Base-by-base conservation (phyloP, 2,113 vertebrate genomes). In the Sapajus apella region DNA sequence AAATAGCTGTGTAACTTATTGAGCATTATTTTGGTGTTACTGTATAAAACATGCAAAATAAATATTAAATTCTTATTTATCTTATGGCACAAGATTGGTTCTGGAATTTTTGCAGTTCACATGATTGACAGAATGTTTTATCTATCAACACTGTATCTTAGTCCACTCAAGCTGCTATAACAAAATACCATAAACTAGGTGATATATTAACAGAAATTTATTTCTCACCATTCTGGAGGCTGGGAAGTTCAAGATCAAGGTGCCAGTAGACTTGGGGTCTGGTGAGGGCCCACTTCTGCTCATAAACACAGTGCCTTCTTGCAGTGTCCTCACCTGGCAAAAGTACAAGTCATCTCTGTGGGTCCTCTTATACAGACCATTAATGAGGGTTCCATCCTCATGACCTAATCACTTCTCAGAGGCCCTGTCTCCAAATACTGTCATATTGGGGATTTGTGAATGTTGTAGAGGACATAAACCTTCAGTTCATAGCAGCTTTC, bases 1-100 rank as follows among this genome's bases (percentile, higher is more conserved):
- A 95, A 95, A 88, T 85, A 96, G 72, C 91, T 56, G 27, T 97
- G 58, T 94, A 93, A 92, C 61, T 97, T 98, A 58, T 68, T 97
- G 84, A 97, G 23, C 55, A 56, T 93, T 97, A 95, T 97, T 98
- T 97, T 96, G 56, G 20, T 96, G 92, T 97, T 94, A 87, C 73
- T 98, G 73, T 95, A 93, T 93, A 73, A 98, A 64, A 96, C 21
- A 81, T 96, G 77, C 58, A 81, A 92, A 97, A 98, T 98, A 98
- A 98, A 96, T 79, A 94, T 75, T 94, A 93, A 94, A 95, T 97
- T 96, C 43, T 94, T 93, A 94, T 96, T 90, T 90, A 86, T 81
- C 55, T 93, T 85, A 82, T 93, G 47, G 94, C 94, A 95, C 12
- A 83, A 84, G n/a, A 91, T 92, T 97, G 84, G 72, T 76, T 70